Conservation (phyloP, 1,140 invertebrate species). For the Musca vetustissima region DNA sequence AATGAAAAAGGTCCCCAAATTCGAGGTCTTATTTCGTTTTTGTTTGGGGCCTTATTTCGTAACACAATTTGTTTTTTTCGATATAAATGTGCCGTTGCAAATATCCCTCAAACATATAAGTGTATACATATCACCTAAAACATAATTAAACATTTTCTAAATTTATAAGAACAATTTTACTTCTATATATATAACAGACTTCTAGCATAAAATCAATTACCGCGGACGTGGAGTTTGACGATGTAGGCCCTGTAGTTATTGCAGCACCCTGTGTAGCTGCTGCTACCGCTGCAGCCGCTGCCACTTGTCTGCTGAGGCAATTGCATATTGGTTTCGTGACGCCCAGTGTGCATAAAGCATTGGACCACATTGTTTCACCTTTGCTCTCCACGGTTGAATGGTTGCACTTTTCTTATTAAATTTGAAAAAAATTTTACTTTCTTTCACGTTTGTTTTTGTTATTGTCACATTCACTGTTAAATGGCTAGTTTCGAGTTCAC, state of each 20-base stretch:
- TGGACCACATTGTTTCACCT: constrained; percentile 55
- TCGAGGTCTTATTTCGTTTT: too few relatives aligned
- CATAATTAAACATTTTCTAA: too few relatives aligned
- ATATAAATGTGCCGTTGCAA: too few relatives aligned
- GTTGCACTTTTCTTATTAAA: constrained; percentile 4
- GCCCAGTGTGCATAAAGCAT: constrained; percentile 55
- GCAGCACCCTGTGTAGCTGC: constrained; percentile 44
- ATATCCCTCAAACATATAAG: too few relatives aligned
- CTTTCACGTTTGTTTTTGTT: neutral
- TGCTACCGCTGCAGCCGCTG: constrained; percentile 51
- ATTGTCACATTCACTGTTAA: neutral
- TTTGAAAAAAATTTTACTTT: constrained; percentile 3
- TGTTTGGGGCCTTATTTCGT: too few relatives aligned
- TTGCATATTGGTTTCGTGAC: constrained; percentile 55
- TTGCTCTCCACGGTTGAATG: constrained; percentile 45
- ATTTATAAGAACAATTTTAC: too few relatives aligned
- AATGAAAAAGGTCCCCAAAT: too few relatives aligned
- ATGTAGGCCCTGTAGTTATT: constrained; percentile 43
- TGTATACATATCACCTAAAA: too few relatives aligned
- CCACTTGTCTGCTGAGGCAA: constrained; percentile 55
- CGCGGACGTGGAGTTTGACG: constrained; percentile 30
- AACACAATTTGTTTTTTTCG: too few relatives aligned
- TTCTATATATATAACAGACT: too few relatives aligned
- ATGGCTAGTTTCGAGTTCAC: too few relatives aligned
- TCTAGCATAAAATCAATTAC: constrained; percentile 29